phyloP scores from a whole-genome alignment of 2,797 vertebrate genomes.

The Sternotherus odoratus region DNA sequence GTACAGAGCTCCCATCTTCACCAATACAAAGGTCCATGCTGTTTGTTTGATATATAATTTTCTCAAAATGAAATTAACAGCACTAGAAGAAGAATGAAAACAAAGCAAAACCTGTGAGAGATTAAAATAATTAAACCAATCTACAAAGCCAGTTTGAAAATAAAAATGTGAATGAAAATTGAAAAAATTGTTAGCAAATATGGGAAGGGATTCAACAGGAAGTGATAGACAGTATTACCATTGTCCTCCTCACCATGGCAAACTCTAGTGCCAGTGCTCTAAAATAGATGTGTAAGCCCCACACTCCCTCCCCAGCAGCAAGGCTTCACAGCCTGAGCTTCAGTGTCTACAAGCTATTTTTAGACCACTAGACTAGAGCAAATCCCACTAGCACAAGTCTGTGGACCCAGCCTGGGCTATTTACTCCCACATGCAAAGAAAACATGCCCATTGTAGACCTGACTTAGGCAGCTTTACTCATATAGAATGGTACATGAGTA shows the following conservation, averaged over 20 bases:
- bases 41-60: conserved; percentile 46
- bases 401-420: background rate
- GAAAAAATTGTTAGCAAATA: background rate
- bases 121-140: background rate
- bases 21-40: background rate
- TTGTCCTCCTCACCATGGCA: background rate
- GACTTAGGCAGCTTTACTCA: background rate
- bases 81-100: conserved; percentile 57
- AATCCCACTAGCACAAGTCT: background rate
- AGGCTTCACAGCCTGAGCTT: background rate
- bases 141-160: background rate
- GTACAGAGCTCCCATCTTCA: background rate
- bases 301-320: background rate
- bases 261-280: background rate
- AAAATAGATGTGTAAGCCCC: background rate
- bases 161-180: background rate
- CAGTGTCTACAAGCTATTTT: too few relatives aligned
- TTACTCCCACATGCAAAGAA: background rate
- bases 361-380: background rate
- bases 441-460: background rate
- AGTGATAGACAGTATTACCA: background rate
- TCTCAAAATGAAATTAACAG: conserved; percentile 39
- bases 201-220: background rate
- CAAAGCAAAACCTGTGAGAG: background rate
- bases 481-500: background rate